These are phyloP conservation scores for Seira sanloemensis DNA, from an alignment of 2,888 invertebrate genomes.

Conservation along the genomic window DNA sequence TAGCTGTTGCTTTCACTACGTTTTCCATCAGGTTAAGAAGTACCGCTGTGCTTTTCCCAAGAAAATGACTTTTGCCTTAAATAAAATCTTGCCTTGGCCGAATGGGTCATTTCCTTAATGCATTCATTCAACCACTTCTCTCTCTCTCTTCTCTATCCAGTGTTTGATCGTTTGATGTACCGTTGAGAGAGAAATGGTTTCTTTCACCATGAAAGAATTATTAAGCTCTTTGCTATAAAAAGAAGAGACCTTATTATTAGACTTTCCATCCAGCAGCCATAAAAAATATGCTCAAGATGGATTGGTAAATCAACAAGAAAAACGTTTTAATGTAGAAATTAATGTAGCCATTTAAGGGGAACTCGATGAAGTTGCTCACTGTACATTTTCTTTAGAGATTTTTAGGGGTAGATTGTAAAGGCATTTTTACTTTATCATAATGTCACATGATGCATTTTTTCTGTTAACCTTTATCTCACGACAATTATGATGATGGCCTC, in stretches of 20 bases:
- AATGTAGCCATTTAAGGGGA: too few relatives aligned
- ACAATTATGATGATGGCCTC: conserved; percentile 16
- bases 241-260: not conserved
- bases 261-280: not conserved
- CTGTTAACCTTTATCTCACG: conserved; percentile 16
- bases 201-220: not conserved
- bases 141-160: too few relatives aligned
- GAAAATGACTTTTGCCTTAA: not conserved
- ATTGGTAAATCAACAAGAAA: not conserved
- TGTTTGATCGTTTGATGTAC: not conserved
- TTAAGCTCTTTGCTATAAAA: not conserved
- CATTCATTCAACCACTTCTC: not conserved
- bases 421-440: conserved; percentile 4
- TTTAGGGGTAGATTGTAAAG: conserved; percentile 6
- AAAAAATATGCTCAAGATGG: not conserved
- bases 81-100: not conserved
- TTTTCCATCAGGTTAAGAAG: too few relatives aligned
- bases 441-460: conserved; percentile 16
- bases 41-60: not conserved
- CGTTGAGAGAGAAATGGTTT: not conserved
- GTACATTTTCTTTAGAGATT: not conserved
- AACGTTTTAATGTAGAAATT: not conserved
- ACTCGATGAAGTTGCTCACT: not conserved
- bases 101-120: conserved; percentile 14
- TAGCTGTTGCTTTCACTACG: conserved; percentile 15